Conservation (phyloP, 2,888 invertebrate genomes). For the Nomada ruficornis region DNA sequence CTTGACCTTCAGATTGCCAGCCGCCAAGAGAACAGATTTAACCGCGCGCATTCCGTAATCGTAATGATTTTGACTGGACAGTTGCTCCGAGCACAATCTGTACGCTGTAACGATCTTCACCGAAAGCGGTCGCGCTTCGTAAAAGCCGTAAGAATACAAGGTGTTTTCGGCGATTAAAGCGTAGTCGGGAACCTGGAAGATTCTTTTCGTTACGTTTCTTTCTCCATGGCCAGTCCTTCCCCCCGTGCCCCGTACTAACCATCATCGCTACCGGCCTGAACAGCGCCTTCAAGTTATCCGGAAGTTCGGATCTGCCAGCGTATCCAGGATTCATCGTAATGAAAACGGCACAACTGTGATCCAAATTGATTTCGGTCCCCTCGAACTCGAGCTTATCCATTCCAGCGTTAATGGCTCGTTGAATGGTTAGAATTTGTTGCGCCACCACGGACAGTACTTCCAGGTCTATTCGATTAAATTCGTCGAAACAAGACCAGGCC, state of each 20-base stretch:
- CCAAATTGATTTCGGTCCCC: constrained; percentile 86
- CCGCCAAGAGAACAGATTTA: constrained; percentile 87
- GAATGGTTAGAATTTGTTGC: constrained; percentile 87
- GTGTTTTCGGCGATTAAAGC: constrained; percentile 87
- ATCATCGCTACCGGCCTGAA: constrained; percentile 88
- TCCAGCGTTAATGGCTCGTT: constrained; percentile 85
- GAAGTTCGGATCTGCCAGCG: constrained; percentile 87
- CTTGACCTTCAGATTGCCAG: constrained; percentile 88
- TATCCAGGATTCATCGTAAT: constrained; percentile 88
- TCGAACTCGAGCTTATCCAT: constrained; percentile 85
- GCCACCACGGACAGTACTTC: constrained; percentile 88
- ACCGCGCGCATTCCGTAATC: constrained; percentile 90
- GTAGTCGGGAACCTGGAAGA: constrained; percentile 86
- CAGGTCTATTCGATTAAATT: constrained; percentile 87
- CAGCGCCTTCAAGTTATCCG: constrained; percentile 87
- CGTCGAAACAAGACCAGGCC: constrained; percentile 88
- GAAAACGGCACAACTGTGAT: constrained; percentile 87
- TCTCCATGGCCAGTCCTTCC: not conserved
- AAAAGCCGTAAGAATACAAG: constrained; percentile 88
- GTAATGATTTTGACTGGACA: constrained; percentile 88
- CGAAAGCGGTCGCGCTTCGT: constrained; percentile 86
- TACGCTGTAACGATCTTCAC: constrained; percentile 89
- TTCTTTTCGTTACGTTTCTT: not conserved
- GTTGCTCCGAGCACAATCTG: constrained; percentile 87
- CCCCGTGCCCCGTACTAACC: constrained; percentile 78